phyloP scores from a whole-genome alignment of 2,888 invertebrate species.

The Pharmacophagus antenor region DNA sequence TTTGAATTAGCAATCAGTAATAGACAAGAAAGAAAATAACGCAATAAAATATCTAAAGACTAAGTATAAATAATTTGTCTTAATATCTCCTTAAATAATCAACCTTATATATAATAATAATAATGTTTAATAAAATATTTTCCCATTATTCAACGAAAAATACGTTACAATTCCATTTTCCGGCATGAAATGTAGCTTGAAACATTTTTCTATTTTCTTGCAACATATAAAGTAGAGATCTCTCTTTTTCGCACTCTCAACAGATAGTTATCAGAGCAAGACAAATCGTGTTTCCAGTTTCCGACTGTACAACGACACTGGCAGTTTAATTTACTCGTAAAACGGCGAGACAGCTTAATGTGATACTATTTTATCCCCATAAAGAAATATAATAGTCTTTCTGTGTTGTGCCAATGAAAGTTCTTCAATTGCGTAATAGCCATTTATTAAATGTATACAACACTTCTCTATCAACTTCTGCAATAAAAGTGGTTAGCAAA shows the following conservation, averaged over 20 bases:
- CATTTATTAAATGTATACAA: background rate
- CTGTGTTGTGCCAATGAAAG: background rate
- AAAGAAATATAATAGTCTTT: conserved; percentile 15
- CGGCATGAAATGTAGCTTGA: conserved; percentile 9
- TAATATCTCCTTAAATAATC: background rate
- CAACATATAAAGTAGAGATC: conserved; percentile 38
- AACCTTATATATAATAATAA: background rate
- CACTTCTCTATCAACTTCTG: background rate
- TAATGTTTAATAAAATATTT: background rate
- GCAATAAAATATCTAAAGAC: too few species aligned
- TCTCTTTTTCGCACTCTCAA: conserved; percentile 45
- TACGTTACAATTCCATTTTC: conserved; percentile 16
- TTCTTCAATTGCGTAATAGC: background rate
- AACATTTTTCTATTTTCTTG: conserved; percentile 34
- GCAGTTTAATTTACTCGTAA: conserved; percentile 49
- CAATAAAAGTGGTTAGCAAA: too few species aligned
- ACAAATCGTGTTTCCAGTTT: conserved; percentile 52
- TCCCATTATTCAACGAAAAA: background rate
- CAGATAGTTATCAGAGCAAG: conserved; percentile 63
- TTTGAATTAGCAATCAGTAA: too few species aligned
- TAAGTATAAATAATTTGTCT: too few species aligned
- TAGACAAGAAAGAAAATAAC: too few species aligned
- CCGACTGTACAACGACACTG: conserved; percentile 43
- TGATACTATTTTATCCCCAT: conserved; percentile 32
- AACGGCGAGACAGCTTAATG: conserved; percentile 36